Evolutionary conservation across 92 coral and sea anemone genomes (phyloP), one percentile per base, ranked within the genome.

Genomic region (Phenganax subtilis): DNA sequence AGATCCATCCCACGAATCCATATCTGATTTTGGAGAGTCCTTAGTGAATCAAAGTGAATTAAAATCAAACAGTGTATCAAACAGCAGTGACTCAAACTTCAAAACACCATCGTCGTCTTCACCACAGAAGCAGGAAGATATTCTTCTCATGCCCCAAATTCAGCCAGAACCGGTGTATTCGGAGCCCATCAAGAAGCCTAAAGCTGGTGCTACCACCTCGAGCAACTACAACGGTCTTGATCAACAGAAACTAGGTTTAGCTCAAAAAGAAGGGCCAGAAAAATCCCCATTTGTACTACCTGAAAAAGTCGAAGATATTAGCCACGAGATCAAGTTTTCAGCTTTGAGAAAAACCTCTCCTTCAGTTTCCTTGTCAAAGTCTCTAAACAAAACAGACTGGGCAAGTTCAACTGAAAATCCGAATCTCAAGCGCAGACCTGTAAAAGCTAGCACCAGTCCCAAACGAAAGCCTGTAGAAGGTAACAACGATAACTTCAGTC

Each of bases 371-470:
- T 61, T 64, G 51, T 79, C 83, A 0, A 63, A 79, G 29, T 62
- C 83, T 52, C 83, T 63, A 15, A 20, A 79, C 58, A 64, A 79
- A 59, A 63, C 83, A 12, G 69, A 17, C 61, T 65, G 83, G 83
- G 83, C 58, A 6, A 79, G 65, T 52, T 60, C 74, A 55, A 79
- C 10, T 68, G 83, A 47, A 28, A 79, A 9, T 12, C 17, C 74
- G 1, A 79, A 60, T 16, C 83, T 73, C 11, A 63, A 79, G 11
- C 83, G 83, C 51, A 79, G 56, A 17, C 59, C 74, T 11, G 6
- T 60, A 51, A 14, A 63, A 25, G 74, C 53, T 54, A 79, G 10
- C 51, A 62, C 47, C 47, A 37, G 74, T 25, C 83, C 83, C 11
- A 63, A 79, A 52, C 83, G 83, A 59, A 79, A 64, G 12, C 59